A percentile compares a stretch with the other conserved stretches of the same genome.
These are phyloP conservation scores for Asarcornis scutulata DNA, from an alignment of 2,113 vertebrate species.

Conservation along the genomic window DNA sequence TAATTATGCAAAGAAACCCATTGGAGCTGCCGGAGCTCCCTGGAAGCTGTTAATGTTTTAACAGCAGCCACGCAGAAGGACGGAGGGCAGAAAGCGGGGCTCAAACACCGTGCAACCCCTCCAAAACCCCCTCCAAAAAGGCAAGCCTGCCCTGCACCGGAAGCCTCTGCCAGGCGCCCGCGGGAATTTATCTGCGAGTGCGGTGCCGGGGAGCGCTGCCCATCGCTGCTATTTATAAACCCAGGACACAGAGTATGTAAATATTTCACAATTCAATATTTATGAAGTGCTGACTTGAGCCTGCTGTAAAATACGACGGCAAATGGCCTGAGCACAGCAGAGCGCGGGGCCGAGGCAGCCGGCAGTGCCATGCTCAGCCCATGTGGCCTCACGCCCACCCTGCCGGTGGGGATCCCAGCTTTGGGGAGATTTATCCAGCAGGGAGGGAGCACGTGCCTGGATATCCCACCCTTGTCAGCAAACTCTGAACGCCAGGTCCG, in stretches of 20 bases:
- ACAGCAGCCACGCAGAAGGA: not conserved
- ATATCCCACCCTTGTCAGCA: not conserved
- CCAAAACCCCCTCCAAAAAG: accelerated
- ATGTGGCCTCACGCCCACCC: not conserved
- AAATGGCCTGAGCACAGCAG: not conserved
- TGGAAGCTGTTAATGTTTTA: not conserved
- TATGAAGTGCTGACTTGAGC: not conserved
- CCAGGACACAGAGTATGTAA: not conserved
- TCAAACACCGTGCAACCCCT: accelerated
- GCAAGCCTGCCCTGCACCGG: too few species aligned
- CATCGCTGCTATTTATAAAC: not conserved
- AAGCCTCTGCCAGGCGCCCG: not conserved
- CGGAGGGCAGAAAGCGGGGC: not conserved
- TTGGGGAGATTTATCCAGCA: not conserved
- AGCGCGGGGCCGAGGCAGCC: not conserved
- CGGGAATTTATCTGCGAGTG: not conserved
- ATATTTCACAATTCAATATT: not conserved
- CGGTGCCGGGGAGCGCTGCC: not conserved
- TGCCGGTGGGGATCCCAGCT: not conserved
- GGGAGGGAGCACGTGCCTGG: not conserved
- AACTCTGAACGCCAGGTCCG: not conserved
- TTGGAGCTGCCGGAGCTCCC: constrained; percentile 14
- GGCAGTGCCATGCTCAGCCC: not conserved
- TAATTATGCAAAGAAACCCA: not conserved
- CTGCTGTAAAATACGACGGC: not conserved